Conservation (phyloP, 2,888 invertebrate species). For the Trichogramma evanescens region DNA sequence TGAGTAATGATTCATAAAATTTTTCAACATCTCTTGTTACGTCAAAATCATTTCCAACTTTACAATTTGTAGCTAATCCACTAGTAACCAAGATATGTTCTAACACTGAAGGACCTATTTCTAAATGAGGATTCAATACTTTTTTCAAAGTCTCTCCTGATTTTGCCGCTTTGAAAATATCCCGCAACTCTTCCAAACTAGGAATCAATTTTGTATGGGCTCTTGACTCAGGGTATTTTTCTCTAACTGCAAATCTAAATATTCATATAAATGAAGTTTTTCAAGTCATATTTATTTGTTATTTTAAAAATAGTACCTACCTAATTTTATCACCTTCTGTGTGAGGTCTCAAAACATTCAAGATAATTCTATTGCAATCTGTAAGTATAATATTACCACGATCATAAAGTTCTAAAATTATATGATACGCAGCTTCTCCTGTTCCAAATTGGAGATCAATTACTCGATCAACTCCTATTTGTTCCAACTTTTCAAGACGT, state of each 20-base stretch:
- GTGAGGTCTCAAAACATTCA: conserved; percentile 88
- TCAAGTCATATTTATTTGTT: neutral
- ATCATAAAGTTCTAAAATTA: conserved; percentile 92
- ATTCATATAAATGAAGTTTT: neutral
- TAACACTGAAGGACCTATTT: conserved; percentile 85
- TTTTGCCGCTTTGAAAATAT: conserved; percentile 59
- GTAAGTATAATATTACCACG: conserved; percentile 92
- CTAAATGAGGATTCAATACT: conserved; percentile 74
- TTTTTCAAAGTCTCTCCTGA: conserved; percentile 73
- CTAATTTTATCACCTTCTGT: conserved; percentile 82
- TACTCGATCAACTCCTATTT: conserved; percentile 89
- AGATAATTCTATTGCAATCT: conserved; percentile 80
- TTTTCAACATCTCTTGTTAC: conserved; percentile 55
- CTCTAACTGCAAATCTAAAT: conserved; percentile 78
- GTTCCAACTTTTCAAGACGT: conserved; percentile 75
- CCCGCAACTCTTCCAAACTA: conserved; percentile 53
- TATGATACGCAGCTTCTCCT: conserved; percentile 87
- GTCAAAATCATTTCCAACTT: conserved; percentile 63
- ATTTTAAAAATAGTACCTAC: conserved; percentile 38
- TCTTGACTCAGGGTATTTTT: conserved; percentile 78
- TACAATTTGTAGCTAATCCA: conserved; percentile 58
- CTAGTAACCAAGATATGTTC: conserved; percentile 78
- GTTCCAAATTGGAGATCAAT: conserved; percentile 93
- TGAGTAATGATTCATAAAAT: conserved; percentile 59
- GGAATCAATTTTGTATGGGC: conserved; percentile 60